Evolutionary conservation across 2,797 vertebrate species (phyloP).

Genomic region (Halcyon leucocephala): DNA sequence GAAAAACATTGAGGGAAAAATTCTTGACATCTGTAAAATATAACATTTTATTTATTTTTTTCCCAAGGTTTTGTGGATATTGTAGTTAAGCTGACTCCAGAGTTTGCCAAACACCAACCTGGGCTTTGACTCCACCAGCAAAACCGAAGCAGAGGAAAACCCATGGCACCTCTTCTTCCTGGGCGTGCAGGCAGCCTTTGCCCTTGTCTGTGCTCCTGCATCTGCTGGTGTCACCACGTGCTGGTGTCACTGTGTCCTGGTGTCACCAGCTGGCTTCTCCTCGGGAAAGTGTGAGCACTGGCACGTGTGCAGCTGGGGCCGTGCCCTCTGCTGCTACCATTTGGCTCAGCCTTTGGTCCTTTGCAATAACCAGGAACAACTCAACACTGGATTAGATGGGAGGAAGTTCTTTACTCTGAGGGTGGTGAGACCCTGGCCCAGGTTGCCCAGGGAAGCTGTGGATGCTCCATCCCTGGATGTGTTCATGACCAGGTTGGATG

Average conservation of each 20-base stretch:
- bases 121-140: background rate
- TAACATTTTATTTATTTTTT: background rate
- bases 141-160: background rate
- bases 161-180: background rate
- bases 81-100: background rate
- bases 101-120: background rate
- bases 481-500: background rate
- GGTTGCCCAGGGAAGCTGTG: background rate
- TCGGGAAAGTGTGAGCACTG: accelerated
- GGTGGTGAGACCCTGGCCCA: background rate
- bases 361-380: background rate
- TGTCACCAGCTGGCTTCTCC: background rate
- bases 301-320: accelerated
- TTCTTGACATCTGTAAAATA: background rate
- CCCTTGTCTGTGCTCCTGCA: no score
- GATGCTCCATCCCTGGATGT: background rate
- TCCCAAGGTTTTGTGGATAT: background rate
- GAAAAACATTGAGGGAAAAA: accelerated
- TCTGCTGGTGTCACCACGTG: accelerated
- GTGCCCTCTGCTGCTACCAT: background rate
- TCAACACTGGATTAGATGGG: background rate
- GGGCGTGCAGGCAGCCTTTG: background rate
- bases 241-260: accelerated
- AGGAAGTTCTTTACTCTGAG: background rate
- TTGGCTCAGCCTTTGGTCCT: background rate